A percentile compares a stretch with the other conserved stretches of the same genome.
Conservation (phyloP, 2,797 vertebrate genomes). For the Oreortyx pictus region DNA sequence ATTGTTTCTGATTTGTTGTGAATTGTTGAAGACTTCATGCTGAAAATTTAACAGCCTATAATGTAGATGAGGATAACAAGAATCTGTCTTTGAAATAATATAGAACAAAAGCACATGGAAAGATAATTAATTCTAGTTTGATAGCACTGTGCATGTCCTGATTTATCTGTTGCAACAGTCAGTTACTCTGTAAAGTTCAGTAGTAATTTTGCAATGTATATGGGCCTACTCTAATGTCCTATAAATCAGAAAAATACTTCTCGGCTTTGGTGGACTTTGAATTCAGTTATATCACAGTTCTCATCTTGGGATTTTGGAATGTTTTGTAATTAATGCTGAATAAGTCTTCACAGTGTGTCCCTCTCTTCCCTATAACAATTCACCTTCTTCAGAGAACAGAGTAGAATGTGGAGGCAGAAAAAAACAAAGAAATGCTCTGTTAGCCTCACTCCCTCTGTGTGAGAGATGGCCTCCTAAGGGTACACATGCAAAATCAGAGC, state of each 20-base stretch:
- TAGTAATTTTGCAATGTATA: neutral
- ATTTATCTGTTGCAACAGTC: constrained; percentile 26
- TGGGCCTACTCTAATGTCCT: neutral
- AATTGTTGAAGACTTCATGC: neutral
- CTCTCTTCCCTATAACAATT: neutral
- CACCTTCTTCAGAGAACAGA: neutral
- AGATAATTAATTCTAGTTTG: constrained; percentile 24
- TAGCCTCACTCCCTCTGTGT: accelerated
- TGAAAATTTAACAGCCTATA: constrained; percentile 30
- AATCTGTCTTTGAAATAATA: constrained; percentile 12
- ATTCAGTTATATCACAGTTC: neutral
- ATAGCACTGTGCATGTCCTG: neutral
- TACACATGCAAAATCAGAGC: neutral
- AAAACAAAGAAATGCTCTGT: neutral
- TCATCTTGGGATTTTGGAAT: neutral
- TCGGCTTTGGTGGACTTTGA: neutral
- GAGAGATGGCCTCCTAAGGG: neutral
- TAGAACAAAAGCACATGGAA: constrained; percentile 6
- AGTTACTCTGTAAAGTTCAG: constrained; percentile 7
- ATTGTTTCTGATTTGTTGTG: constrained; percentile 58
- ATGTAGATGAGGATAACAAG: neutral
- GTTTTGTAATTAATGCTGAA: constrained; percentile 2
- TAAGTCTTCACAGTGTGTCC: neutral
- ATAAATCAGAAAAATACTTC: neutral
- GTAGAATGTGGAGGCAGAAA: neutral